Base-by-base conservation (phyloP, 2,888 invertebrate genomes). In the Amblyteles armatorius region DNA sequence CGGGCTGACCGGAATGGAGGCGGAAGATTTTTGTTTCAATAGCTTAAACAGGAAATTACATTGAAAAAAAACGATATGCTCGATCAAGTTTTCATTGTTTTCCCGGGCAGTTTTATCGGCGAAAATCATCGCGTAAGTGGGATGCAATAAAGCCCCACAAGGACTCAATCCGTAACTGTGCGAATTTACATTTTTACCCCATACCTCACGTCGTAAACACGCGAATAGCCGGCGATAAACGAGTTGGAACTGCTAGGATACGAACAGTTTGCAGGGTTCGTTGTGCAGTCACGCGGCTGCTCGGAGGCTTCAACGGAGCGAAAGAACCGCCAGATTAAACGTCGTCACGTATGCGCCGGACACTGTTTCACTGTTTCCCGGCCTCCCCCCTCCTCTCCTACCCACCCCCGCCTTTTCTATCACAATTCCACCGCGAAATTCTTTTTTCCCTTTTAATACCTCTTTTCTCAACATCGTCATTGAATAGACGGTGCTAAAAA, bases 281-380 rank as follows among this genome's bases (percentile, higher is more conserved):
- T 72, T 81, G 81, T 87, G 71, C 67, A 74, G 78, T 83, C 69
- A 79, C 79, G 84, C 73, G 79, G 84, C 78, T 78, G 55, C 85
- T 81, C 76, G 84, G 73, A 79, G 72, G 84, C 83, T 83, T 83
- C 79, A 84, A 79, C 79, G 76, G 68, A 83, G 83, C 81, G 81
- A 84, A 80, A 85, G 85, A 86, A 86, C 83, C 84, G 57, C 71
- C 79, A 79, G 86, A 87, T 87, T 87, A 87, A 87, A 87, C 84
- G 83, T 86, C 81, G 67, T 83, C 80, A 80, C 77, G 77, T 79
- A 82, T 79, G 65, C 63, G 52, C 36, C 19, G 29, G 55, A 68
- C 68, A 67, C 55, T 50, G 33, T 68, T 22, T 48, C 79, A 44
- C 55, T 63, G 83, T 83, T 83, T 83, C 50, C 60, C 73, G 63